These are phyloP conservation scores for Lutjanus campechanus DNA, from an alignment of 2,797 vertebrate genomes.

Conservation along the genomic window DNA sequence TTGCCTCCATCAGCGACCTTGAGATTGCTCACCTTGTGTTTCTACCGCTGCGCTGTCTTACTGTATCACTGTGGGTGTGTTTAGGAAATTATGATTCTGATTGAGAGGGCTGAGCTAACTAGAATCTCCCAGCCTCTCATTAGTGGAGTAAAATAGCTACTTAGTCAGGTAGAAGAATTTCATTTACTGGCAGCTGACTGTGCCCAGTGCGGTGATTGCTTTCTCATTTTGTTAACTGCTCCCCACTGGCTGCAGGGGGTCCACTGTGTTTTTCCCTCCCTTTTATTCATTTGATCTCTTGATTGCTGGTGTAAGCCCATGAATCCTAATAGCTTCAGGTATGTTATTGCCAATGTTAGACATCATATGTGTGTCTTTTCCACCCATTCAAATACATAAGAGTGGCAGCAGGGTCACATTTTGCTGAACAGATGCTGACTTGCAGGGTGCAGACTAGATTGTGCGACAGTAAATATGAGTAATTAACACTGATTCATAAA, in stretches of 20 bases:
- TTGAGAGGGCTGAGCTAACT: constrained; percentile 41
- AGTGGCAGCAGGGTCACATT: rapidly evolving
- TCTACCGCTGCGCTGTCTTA: background rate
- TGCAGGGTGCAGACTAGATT: background rate
- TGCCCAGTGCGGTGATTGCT: constrained; percentile 18
- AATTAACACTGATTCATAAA: constrained; percentile 12
- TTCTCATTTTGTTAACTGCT: constrained; percentile 48
- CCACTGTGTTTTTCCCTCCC: background rate
- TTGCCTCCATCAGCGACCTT: constrained; percentile 40
- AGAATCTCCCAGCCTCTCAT: constrained; percentile 39
- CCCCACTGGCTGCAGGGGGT: constrained; percentile 10
- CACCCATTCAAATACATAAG: background rate
- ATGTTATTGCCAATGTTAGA: background rate
- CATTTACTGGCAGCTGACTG: constrained; percentile 33
- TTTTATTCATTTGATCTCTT: constrained; percentile 40
- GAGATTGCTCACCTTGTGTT: constrained; percentile 31
- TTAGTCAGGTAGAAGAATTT: constrained; percentile 41
- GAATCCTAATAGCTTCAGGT: constrained; percentile 34
- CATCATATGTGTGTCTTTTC: background rate
- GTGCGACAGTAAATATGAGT: background rate
- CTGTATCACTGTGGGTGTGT: background rate
- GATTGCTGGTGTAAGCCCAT: constrained; percentile 31
- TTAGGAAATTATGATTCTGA: constrained; percentile 46
- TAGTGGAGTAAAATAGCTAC: constrained; percentile 50
- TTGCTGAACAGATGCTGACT: constrained; percentile 5